Evolutionary conservation across 1,140 invertebrate species (phyloP).

Genomic region (Steinernema khuongi): DNA sequence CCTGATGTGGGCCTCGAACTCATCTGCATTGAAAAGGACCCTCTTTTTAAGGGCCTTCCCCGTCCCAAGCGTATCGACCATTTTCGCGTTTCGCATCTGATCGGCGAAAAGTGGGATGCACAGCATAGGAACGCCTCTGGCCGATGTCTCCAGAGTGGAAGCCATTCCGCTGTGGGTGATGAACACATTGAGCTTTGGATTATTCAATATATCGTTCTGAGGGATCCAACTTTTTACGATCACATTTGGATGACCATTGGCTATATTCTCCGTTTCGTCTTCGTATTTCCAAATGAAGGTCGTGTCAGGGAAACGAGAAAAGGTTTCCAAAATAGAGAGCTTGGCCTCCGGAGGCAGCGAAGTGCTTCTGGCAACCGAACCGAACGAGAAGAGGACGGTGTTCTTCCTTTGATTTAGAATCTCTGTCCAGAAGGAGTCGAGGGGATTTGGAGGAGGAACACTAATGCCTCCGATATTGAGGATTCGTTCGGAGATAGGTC

Average conservation of each 20-base stretch:
- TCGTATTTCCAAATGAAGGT: constrained; percentile 28
- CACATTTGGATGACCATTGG: not conserved
- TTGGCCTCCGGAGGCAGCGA: constrained; percentile 18
- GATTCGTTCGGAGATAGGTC: constrained; percentile 1
- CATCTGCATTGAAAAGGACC: not conserved
- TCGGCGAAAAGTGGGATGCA: constrained; percentile 62
- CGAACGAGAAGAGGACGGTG: constrained; percentile 22
- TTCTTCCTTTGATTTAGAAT: not conserved
- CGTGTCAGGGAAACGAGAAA: constrained; percentile 1
- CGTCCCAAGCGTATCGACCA: constrained; percentile 18
- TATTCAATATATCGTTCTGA: constrained; percentile 15
- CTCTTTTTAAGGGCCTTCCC: not conserved
- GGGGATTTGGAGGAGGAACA: not conserved
- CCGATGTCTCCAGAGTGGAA: constrained; percentile 61
- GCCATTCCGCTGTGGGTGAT: constrained; percentile 61
- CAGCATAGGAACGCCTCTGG: constrained; percentile 61
- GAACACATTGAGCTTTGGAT: constrained; percentile 40
- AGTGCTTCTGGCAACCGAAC: not conserved
- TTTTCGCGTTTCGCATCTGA: constrained; percentile 42
- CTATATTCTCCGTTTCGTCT: not conserved
- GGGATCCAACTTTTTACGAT: constrained; percentile 8
- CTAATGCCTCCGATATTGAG: constrained; percentile 17
- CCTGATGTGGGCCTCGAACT: not conserved
- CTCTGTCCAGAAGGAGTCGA: not conserved
- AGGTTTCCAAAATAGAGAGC: not conserved